Evolutionary conservation across 1,140 invertebrate species (phyloP).

Genomic region (Bombus waltoni): DNA sequence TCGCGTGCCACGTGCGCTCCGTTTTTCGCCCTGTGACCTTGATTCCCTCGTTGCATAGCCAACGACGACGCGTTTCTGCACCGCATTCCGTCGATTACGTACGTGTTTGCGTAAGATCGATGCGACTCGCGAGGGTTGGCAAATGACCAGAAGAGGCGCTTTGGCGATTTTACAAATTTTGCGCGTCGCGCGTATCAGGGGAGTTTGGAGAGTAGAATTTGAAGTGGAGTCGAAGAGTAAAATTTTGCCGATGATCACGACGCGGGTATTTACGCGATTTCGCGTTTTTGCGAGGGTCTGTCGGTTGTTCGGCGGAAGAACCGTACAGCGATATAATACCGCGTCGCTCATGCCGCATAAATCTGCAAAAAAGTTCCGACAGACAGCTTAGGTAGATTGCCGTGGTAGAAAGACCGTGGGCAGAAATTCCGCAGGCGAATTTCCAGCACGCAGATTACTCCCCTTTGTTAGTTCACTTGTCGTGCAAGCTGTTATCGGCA

Average conservation of each 20-base stretch:
- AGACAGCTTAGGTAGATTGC: background rate
- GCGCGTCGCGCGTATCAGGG: background rate
- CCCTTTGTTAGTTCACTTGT: constrained; percentile 66
- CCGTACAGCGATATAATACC: no score
- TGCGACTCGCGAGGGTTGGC: no score
- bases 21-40: constrained; percentile 37
- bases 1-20: constrained; percentile 23
- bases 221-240: no score
- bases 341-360: background rate
- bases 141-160: accelerated
- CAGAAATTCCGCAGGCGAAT: constrained; percentile 9
- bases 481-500: constrained; percentile 65
- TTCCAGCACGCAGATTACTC: constrained; percentile 44
- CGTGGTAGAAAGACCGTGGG: background rate
- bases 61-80: background rate
- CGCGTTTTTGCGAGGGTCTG: no score
- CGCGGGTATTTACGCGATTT: background rate
- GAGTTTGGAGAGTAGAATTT: no score
- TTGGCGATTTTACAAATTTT: background rate
- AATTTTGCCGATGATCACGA: no score
- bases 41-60: background rate
- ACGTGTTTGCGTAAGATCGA: background rate
- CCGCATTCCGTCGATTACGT: background rate
- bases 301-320: no score
- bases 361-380: background rate